A percentile compares a stretch with the other conserved stretches of the same genome.
Evolutionary conservation across 2,113 vertebrate genomes (phyloP).

Genomic region (Tympanuchus pallidicinctus): DNA sequence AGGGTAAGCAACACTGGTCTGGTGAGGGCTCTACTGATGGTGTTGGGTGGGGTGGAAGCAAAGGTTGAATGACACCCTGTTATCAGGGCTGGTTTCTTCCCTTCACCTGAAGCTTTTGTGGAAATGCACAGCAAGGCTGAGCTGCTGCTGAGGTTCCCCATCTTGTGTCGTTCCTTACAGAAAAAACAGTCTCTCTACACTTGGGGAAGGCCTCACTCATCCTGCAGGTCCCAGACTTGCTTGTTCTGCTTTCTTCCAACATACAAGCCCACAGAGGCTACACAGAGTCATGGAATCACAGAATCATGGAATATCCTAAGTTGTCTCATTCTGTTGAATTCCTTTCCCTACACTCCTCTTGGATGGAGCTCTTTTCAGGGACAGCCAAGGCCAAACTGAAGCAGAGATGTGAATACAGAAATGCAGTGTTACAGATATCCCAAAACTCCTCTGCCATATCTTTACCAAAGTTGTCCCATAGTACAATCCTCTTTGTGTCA

Average conservation of each 20-base stretch:
- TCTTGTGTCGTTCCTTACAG: background rate
- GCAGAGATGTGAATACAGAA: background rate
- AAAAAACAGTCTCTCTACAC: background rate
- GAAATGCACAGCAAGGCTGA: background rate
- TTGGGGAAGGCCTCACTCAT: background rate
- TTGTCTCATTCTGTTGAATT: background rate
- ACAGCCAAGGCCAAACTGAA: background rate
- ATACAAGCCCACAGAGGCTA: background rate
- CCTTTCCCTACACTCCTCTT: background rate
- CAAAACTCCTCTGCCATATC: background rate
- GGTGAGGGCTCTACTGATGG: background rate
- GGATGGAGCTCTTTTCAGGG: background rate
- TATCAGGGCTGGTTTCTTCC: background rate
- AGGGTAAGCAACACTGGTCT: rapidly evolving
- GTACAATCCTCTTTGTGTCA: background rate
- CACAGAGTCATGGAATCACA: background rate
- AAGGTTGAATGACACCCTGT: rapidly evolving
- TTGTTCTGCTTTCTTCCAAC: background rate
- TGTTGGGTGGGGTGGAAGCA: background rate
- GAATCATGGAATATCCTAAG: background rate
- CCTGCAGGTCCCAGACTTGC: background rate
- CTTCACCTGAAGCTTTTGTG: background rate
- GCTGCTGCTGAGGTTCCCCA: background rate
- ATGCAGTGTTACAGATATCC: background rate
- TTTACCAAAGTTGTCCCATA: background rate